Evolutionary conservation across 2,113 vertebrate species (phyloP).

Genomic region (Xenopus borealis): DNA sequence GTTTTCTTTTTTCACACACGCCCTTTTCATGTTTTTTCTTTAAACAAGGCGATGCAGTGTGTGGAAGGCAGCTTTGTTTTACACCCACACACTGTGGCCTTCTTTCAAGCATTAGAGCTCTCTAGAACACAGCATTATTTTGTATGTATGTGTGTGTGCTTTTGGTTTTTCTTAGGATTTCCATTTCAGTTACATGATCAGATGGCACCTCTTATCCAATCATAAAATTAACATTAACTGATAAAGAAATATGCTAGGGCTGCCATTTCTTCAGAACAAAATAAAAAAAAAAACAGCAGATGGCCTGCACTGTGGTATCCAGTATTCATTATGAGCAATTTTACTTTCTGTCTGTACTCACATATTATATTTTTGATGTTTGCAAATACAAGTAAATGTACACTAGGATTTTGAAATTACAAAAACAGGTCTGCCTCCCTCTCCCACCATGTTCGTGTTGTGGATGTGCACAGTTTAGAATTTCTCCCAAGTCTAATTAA

Average conservation of each 20-base stretch:
- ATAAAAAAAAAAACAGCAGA: conserved; percentile 30
- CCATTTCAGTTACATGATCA: conserved; percentile 14
- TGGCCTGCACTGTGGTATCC: conserved; percentile 15
- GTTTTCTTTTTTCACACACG: conserved; percentile 25
- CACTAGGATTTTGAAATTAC: background rate
- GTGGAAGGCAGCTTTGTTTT: conserved; percentile 19
- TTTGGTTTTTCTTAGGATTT: conserved; percentile 1
- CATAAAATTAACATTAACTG: conserved; percentile 15
- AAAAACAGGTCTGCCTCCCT: background rate
- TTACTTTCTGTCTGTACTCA: background rate
- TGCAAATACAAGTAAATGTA: conserved; percentile 23
- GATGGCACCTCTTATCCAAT: conserved; percentile 21
- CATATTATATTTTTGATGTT: conserved; percentile 22
- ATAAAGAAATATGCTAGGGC: background rate
- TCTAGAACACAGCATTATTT: conserved; percentile 30
- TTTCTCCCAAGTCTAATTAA: no score
- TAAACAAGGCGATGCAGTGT: conserved; percentile 32
- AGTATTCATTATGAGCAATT: background rate
- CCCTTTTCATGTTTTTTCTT: conserved; percentile 8
- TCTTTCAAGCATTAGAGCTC: conserved; percentile 8
- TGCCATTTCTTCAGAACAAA: background rate
- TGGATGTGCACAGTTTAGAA: no score
- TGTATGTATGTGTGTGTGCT: background rate
- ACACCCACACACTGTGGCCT: conserved; percentile 31
- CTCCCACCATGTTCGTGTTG: no score